phyloP scores from a whole-genome alignment of 2,888 invertebrate species.

The Strigamia transsilvanica region DNA sequence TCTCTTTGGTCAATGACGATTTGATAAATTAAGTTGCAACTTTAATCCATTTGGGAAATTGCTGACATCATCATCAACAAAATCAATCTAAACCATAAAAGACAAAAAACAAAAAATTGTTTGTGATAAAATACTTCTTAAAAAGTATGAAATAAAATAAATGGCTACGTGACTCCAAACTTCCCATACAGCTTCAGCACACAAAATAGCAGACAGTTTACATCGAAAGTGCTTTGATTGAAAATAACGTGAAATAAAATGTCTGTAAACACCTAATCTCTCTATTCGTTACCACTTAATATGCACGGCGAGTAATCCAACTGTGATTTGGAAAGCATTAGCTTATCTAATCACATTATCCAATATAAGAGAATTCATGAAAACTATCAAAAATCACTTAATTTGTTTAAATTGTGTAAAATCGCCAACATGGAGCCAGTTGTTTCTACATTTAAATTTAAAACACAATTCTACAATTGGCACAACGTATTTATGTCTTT shows the following conservation, averaged over 20 bases:
- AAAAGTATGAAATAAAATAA: neutral
- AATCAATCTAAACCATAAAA: slow-evolving; percentile 40
- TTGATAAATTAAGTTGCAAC: slow-evolving; percentile 41
- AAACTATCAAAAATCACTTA: slow-evolving; percentile 14
- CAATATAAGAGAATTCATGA: neutral
- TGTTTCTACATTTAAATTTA: neutral
- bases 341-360: slow-evolving; percentile 45
- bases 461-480: slow-evolving; percentile 7
- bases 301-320: slow-evolving; percentile 36
- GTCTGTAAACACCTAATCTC: slow-evolving; percentile 16
- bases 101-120: slow-evolving; percentile 26
- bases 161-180: neutral
- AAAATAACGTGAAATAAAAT: slow-evolving; percentile 17
- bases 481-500: neutral
- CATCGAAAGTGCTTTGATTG: neutral
- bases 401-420: neutral
- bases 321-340: slow-evolving; percentile 31
- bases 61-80: slow-evolving; percentile 45
- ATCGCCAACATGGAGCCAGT: no score
- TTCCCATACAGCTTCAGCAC: neutral
- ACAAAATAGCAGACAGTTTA: neutral
- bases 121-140: neutral
- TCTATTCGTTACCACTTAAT: slow-evolving; percentile 6
- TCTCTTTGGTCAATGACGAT: slow-evolving; percentile 41
- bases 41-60: slow-evolving; percentile 47